A percentile compares a stretch with the other conserved stretches of the same genome.
phyloP scores from a whole-genome alignment of 2,113 vertebrate genomes.

The Henicopernis longicauda region DNA sequence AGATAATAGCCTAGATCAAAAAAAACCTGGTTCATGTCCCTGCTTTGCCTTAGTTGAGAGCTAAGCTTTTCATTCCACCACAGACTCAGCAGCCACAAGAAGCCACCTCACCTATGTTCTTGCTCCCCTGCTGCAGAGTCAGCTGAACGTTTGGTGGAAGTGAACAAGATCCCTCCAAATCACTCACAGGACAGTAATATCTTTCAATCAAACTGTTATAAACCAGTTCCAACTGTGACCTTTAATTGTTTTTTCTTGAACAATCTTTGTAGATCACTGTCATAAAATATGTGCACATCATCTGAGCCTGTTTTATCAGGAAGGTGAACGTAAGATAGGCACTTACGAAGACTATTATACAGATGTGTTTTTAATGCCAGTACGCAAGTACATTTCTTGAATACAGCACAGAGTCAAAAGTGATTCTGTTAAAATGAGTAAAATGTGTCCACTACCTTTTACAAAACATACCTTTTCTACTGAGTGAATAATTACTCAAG shows the following conservation, averaged over 20 bases:
- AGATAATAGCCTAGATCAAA: neutral
- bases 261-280: neutral
- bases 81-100: neutral
- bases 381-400: neutral
- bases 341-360: neutral
- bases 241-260: neutral
- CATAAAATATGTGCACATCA: neutral
- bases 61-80: neutral
- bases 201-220: neutral
- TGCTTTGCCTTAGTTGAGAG: neutral
- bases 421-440: neutral
- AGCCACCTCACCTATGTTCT: neutral
- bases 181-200: neutral
- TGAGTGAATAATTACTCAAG: neutral
- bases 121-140: neutral
- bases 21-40: fast-evolving
- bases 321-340: neutral
- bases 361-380: neutral
- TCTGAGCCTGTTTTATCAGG: neutral
- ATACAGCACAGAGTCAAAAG: neutral
- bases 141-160: neutral
- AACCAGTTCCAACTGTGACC: neutral
- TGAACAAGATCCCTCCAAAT: neutral
- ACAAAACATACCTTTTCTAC: neutral
- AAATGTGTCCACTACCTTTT: neutral